These are phyloP conservation scores for Drosophila serrata DNA, from an alignment of 1,140 invertebrate genomes.

Conservation along the genomic window DNA sequence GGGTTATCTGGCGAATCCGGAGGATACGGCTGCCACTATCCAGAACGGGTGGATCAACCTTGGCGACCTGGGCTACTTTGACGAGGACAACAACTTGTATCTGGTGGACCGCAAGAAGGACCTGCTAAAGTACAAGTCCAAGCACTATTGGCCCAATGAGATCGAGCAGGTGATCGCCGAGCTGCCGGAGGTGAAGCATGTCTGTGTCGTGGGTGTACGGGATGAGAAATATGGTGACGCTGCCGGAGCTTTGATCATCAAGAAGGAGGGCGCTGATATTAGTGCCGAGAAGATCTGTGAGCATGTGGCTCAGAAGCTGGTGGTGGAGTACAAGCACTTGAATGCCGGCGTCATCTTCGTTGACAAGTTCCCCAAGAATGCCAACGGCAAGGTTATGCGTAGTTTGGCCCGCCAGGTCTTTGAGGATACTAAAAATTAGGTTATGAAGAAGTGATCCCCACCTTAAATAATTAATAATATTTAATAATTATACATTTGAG, in stretches of 20 bases:
- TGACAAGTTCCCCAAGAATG: slow-evolving; percentile 86
- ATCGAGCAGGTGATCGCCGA: slow-evolving; percentile 67
- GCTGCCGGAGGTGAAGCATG: slow-evolving; percentile 62
- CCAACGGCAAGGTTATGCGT: slow-evolving; percentile 86
- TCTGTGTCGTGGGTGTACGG: slow-evolving; percentile 65
- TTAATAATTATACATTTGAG: slow-evolving; percentile 1
- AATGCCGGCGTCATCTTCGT: slow-evolving; percentile 85
- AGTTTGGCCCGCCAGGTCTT: slow-evolving; percentile 52
- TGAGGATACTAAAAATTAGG: slow-evolving; percentile 33
- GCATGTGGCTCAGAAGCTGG: slow-evolving; percentile 60
- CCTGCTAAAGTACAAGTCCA: slow-evolving; percentile 85
- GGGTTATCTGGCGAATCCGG: slow-evolving; percentile 61
- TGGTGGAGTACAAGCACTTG: slow-evolving; percentile 78
- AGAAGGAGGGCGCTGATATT: slow-evolving; percentile 38
- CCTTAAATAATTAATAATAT: slow-evolving; percentile 10
- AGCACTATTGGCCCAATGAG: slow-evolving; percentile 76
- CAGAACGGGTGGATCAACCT: slow-evolving; percentile 87
- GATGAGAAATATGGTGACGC: slow-evolving; percentile 60
- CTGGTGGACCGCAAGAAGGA: slow-evolving; percentile 90
- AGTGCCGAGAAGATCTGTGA: slow-evolving; percentile 62
- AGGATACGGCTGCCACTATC: slow-evolving; percentile 53
- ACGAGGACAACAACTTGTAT: slow-evolving; percentile 86
- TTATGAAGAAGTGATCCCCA: neutral
- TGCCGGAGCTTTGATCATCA: slow-evolving; percentile 67
- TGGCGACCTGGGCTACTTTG: slow-evolving; percentile 88